Base-by-base conservation (phyloP, 2,797 vertebrate genomes). In the Botia almorhae region DNA sequence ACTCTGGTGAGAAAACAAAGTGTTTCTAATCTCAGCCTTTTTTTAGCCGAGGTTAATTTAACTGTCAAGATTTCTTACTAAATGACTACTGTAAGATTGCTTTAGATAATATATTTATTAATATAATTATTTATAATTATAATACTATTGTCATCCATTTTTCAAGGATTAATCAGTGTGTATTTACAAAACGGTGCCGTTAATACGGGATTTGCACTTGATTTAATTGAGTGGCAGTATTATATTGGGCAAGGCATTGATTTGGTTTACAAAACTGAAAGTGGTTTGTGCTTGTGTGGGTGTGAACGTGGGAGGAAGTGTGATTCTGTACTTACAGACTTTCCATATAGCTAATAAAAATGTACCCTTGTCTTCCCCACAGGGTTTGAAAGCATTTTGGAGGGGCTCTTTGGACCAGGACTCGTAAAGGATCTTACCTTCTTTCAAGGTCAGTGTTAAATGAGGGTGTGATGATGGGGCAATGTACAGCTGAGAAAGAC, bases 341-440 rank as follows among this genome's bases (percentile, higher is more conserved):
- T 55, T 26, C 7, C 58, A 36, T 58, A 11, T 48, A 21, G 55
- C 74, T 70, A 58, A 77, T 55, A 53, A 12, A 67, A 82, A 39
- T 67, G 14, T 67, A 76, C 61, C 23, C 81, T 74, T 81, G n/a
- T 92, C 84, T 89, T 84, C 53, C 89, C 89, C 91, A 1, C 94
- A 98, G 97, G 96, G 88, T 98, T 98, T 96, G 96, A 98, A 95
- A 98, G 95, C 94, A 98, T 98, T 96, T 94, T 98, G 96, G 97
- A 98, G 95, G 96, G 97, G 92, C 95, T 98, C 92, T 97, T 97
- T 95, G 96, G 96, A 94, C 94, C 95, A 87, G 94, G 95, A 94
- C 95, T 97, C 94, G 94, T 98, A 93, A 95, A 95, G 95, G 95
- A 98, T 90, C 94, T 97, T 93, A 96, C 95, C 89, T 91, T 96